A percentile compares a stretch with the other conserved stretches of the same genome.
Conservation (phyloP, 2,888 invertebrate species). For the Synergus laeviventris region DNA sequence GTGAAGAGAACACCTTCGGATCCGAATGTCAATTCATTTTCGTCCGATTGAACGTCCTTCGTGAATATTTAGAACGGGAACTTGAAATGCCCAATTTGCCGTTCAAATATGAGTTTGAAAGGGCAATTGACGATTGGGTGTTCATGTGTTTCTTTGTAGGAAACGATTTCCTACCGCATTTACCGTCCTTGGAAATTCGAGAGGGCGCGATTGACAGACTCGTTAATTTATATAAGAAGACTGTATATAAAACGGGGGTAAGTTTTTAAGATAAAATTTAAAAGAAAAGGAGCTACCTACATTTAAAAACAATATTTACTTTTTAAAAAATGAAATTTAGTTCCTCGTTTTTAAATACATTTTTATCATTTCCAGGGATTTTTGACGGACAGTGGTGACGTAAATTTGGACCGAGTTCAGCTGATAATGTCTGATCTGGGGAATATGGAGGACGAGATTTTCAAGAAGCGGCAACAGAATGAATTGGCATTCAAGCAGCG, state of each 20-base stretch:
- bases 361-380: conserved; percentile 83
- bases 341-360: conserved; percentile 33
- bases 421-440: conserved; percentile 96
- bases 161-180: conserved; percentile 98
- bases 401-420: conserved; percentile 95
- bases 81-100: conserved; percentile 94
- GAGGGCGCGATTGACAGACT: conserved; percentile 97
- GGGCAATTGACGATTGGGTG: conserved; percentile 98
- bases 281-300: no score
- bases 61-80: conserved; percentile 95
- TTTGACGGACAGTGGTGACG: conserved; percentile 95
- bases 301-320: no score
- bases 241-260: conserved; percentile 94
- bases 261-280: conserved; percentile 59
- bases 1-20: conserved; percentile 80
- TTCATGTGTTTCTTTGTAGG: conserved; percentile 99
- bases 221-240: conserved; percentile 94
- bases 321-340: not conserved
- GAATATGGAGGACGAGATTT: conserved; percentile 97
- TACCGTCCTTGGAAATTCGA: conserved; percentile 97
- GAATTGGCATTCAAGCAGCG: conserved; percentile 89
- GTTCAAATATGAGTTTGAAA: conserved; percentile 95
- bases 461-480: conserved; percentile 91
- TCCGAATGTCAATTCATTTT: conserved; percentile 93
- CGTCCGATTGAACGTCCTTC: conserved; percentile 92